Evolutionary conservation across 2,797 vertebrate genomes (phyloP).

Genomic region (Sebastes taczanowskii): DNA sequence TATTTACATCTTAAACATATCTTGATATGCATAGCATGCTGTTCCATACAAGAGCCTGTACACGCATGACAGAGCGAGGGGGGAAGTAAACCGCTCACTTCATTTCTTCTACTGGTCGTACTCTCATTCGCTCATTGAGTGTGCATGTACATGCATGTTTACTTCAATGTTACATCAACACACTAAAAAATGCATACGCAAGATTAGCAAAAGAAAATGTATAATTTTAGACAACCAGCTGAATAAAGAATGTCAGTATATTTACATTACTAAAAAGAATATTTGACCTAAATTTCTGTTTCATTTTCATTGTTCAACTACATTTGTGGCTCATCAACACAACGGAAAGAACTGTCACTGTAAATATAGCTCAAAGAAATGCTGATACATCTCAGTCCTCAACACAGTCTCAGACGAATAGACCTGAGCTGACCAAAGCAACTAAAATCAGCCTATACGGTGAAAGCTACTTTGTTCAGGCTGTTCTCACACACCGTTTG

Average conservation of each 20-base stretch:
- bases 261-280: background rate
- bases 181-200: background rate
- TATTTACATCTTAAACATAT: slow-evolving; percentile 72
- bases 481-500: too few species aligned
- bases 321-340: background rate
- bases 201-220: background rate
- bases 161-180: slow-evolving; percentile 12
- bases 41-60: background rate
- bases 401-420: background rate
- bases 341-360: background rate
- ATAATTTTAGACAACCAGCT: background rate
- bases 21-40: slow-evolving; percentile 55
- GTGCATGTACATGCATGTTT: background rate
- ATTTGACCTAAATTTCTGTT: background rate
- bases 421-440: background rate
- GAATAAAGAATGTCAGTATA: slow-evolving; percentile 1
- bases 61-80: slow-evolving; percentile 18
- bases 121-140: background rate
- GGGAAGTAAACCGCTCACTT: slow-evolving; percentile 23
- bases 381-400: background rate
- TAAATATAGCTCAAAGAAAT: background rate
- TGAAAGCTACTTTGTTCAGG: background rate
- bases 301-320: background rate
- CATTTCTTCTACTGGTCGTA: slow-evolving; percentile 5
- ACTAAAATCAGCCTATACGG: background rate